Conservation (phyloP, 1,140 invertebrate genomes). For the Pseudoatta argentina region DNA sequence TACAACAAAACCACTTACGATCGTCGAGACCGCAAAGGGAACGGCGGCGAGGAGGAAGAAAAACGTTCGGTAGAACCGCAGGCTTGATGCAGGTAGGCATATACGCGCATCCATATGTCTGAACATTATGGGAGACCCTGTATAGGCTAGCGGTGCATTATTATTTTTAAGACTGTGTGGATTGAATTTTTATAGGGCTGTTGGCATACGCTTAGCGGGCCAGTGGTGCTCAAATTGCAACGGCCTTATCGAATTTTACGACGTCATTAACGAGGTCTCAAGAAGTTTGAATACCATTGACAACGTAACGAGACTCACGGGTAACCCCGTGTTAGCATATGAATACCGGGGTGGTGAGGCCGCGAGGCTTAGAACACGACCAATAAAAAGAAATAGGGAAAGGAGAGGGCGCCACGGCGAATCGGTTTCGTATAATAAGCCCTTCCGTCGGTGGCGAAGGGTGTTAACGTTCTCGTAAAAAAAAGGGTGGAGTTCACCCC, state of each 20-base stretch:
- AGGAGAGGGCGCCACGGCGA: slow-evolving; percentile 67
- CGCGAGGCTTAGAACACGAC: slow-evolving; percentile 73
- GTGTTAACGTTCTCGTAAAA: slow-evolving; percentile 75
- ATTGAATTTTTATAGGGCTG: slow-evolving; percentile 80
- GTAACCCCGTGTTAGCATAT: slow-evolving; percentile 79
- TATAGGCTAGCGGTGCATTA: slow-evolving; percentile 76
- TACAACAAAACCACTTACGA: slow-evolving; percentile 45
- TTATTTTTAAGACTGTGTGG: slow-evolving; percentile 78
- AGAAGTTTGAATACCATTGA: slow-evolving; percentile 66
- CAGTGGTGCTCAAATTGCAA: slow-evolving; percentile 72
- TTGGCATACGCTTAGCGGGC: slow-evolving; percentile 71
- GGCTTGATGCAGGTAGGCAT: slow-evolving; percentile 35
- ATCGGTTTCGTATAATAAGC: slow-evolving; percentile 79
- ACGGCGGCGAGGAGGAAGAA: slow-evolving; percentile 42
- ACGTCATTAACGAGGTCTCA: slow-evolving; percentile 67
- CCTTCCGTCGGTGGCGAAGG: slow-evolving; percentile 62
- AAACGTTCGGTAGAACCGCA: slow-evolving; percentile 58
- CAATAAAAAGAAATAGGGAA: slow-evolving; percentile 76
- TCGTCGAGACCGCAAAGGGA: slow-evolving; percentile 19
- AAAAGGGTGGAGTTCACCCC: slow-evolving; percentile 71
- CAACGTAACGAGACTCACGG: slow-evolving; percentile 71
- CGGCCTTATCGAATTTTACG: slow-evolving; percentile 67
- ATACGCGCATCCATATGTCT: slow-evolving; percentile 63
- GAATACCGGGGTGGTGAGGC: slow-evolving; percentile 74
- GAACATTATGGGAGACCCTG: slow-evolving; percentile 66